Evolutionary conservation across 2,113 vertebrate species (phyloP), one percentile per base, ranked within the genome.

Genomic region (Eurypyga helias): DNA sequence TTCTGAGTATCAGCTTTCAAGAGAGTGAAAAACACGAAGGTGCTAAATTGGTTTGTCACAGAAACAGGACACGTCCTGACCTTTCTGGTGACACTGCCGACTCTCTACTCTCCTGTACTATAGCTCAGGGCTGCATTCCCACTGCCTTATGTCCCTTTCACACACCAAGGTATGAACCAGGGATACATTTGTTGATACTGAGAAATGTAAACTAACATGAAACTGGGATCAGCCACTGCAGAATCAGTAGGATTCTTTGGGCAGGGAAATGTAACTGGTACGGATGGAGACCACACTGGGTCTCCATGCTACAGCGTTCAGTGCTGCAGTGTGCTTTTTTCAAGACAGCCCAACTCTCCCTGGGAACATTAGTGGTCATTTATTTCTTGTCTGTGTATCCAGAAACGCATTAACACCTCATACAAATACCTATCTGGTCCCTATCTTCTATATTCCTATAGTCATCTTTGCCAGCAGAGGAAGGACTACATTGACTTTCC

Each of bases 201-300:
- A 34, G 41, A 55, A 34, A 33, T 55, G 33, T 51, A 65, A 77
- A 31, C 6, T 41, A 25, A 34, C 17, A 11, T 17, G 13, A 55
- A n/a, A 38, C 12, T 15, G 14, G 6, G 28, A 26, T 43, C 26
- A 33, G 18, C 5, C 14, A 11, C n/a, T 25, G 28, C 5, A 72
- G 54, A 69, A 69, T n/a, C 26, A 19, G 31, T 31, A 13, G n/a
- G 29, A 21, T 38, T 14, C 21, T 48, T 52, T 61, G 52, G 28
- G 19, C 46, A 64, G 73, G 17, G 23, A 58, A 33, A 19, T 31
- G 33, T 54, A 46, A 36, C 18, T 12, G 12, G 21, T 46, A 23
- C 0, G 2, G 49, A 36, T n/a, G 34, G 38, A 85, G 18, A 28
- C 10, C 3, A 2, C 25, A 3, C 13, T 18, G 61, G 46, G 61